Evolutionary conservation across 2,113 vertebrate species (phyloP), one percentile per base, ranked within the genome.

Genomic region (Oceanites oceanicus): DNA sequence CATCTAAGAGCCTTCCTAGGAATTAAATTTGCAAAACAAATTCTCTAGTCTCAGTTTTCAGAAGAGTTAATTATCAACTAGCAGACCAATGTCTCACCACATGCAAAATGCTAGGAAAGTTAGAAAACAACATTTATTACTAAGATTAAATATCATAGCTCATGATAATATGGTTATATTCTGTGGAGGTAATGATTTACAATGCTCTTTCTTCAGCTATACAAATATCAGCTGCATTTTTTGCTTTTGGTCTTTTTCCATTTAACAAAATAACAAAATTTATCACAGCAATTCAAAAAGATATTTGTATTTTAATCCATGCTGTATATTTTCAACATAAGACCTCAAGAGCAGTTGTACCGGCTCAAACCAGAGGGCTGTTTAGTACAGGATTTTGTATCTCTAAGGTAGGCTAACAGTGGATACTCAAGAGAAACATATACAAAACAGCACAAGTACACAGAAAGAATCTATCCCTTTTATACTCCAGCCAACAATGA

Each of bases 11-110:
- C 13, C 14, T 97, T 97, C 95, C 70, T 95, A 75, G 70, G 80
- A 97, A 97, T 92, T 91, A 75, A 78, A 96, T 97, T 97, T 97
- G 88, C 91, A 96, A 97, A 96, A 78, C 96, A 97, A 97, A 97
- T 97, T 92, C 40, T 82, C 29, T 70, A 47, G 88, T 68, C 66
- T 95, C 70, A 65, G 77, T 92, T 97, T 97, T 94, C 77, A 90
- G 92, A 85, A 90, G 92, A 91, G 62, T 76, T 97, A 97, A 97
- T 97, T 92, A 95, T 94, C 66, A 94, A 44, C 91, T 34, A 62
- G 66, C 52, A 94, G 84, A 95, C 91, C 86, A 66, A 62, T 62
- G 83, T 96, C 88, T 97, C 89, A 70, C 92, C 97, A 89, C 89
- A 95, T 95, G 91, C 89, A 96, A 94, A 96, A 94, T 79, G 32